Evolutionary conservation across 2,888 invertebrate species (phyloP).

Genomic region (Drosophila mayaguana): DNA sequence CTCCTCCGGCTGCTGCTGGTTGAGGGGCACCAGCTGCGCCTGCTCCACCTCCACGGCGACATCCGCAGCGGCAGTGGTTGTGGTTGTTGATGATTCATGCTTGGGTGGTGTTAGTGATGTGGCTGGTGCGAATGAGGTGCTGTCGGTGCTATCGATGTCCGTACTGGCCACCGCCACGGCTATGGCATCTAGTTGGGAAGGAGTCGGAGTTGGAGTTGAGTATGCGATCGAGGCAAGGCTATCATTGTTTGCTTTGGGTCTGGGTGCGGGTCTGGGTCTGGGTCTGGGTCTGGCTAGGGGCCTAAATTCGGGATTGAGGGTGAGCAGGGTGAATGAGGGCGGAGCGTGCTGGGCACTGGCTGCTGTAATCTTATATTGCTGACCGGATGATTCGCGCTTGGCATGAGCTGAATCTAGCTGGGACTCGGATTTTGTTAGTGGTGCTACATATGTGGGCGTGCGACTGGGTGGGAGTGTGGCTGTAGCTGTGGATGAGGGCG

Average conservation of each 20-base stretch:
- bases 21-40: conserved; percentile 63
- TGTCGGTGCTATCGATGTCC: conserved; percentile 49
- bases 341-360: conserved; percentile 59
- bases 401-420: conserved; percentile 15
- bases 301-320: conserved; percentile 49
- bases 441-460: conserved; percentile 39
- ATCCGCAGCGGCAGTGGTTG: conserved; percentile 36
- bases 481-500: conserved; percentile 17
- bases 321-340: conserved; percentile 65
- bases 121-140: conserved; percentile 56
- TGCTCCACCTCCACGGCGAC: conserved; percentile 80
- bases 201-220: conserved; percentile 80
- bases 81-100: conserved; percentile 54
- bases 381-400: conserved; percentile 49
- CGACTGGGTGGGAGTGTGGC: conserved; percentile 14
- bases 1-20: conserved; percentile 30
- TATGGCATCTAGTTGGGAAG: conserved; percentile 84
- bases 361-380: conserved; percentile 58
- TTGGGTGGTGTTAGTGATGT: conserved; percentile 75
- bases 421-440: conserved; percentile 41
- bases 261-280: conserved; percentile 3
- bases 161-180: conserved; percentile 79
- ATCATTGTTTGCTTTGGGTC: conserved; percentile 37
- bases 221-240: conserved; percentile 70
- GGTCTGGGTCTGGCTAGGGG: background rate